These are phyloP conservation scores for Drosophila affinis DNA, from an alignment of 2,888 invertebrate species.

Conservation along the genomic window DNA sequence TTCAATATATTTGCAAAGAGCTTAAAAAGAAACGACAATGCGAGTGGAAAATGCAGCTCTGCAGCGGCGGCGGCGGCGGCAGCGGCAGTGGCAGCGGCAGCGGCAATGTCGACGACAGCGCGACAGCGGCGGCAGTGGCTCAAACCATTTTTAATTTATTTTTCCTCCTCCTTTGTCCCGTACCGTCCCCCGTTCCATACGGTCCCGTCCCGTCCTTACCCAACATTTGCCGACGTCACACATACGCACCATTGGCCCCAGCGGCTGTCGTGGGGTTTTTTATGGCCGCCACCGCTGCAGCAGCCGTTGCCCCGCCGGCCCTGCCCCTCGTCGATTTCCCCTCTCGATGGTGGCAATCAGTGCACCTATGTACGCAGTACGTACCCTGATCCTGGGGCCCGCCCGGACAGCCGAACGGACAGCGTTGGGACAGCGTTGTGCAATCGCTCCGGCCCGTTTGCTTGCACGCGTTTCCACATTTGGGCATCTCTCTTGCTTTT, in stretches of 20 bases:
- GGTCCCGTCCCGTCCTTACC: constrained; percentile 29
- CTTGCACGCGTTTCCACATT: constrained; percentile 74
- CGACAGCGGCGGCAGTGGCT: constrained; percentile 40
- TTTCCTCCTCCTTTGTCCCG: constrained; percentile 39
- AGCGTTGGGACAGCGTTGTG: constrained; percentile 45
- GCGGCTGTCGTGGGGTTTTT: constrained; percentile 55
- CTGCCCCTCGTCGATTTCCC: neutral
- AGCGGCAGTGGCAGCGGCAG: constrained; percentile 30
- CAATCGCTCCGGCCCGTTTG: constrained; percentile 76
- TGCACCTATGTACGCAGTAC: constrained; percentile 66
- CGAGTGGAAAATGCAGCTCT: constrained; percentile 32
- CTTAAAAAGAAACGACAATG: constrained; percentile 52
- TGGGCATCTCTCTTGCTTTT: constrained; percentile 78
- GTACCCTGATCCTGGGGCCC: constrained; percentile 58
- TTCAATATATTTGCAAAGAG: constrained; percentile 61
- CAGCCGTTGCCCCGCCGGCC: neutral
- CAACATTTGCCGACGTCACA: constrained; percentile 62
- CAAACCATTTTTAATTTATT: constrained; percentile 71
- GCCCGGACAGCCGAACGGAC: constrained; percentile 12
- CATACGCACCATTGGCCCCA: constrained; percentile 74
- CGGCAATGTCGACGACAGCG: constrained; percentile 16
- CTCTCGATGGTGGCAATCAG: constrained; percentile 63
- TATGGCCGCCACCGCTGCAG: constrained; percentile 34
- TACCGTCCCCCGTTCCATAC: constrained; percentile 12
- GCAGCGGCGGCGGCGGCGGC: constrained; percentile 13